A percentile compares a stretch with the other conserved stretches of the same genome.
These are phyloP conservation scores for Epirrhoe alternata DNA, from an alignment of 2,888 invertebrate genomes.

Conservation along the genomic window DNA sequence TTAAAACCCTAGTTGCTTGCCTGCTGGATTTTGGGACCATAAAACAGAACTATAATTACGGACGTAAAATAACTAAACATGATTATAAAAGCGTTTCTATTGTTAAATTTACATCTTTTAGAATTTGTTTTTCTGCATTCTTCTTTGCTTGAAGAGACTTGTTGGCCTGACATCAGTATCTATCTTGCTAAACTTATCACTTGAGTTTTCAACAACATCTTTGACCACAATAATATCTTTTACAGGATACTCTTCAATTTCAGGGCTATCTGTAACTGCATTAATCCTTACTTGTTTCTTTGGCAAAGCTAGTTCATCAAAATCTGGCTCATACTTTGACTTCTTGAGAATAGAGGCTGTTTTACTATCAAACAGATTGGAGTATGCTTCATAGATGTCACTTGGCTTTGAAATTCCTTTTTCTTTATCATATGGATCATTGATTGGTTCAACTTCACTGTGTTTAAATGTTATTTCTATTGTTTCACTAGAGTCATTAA, in stretches of 20 bases:
- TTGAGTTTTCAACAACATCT: constrained; percentile 67
- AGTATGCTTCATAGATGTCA: constrained; percentile 71
- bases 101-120: constrained; percentile 26
- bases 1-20: no score
- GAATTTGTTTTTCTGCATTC: constrained; percentile 61
- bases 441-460: constrained; percentile 56
- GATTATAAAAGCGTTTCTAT: neutral
- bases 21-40: no score
- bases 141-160: constrained; percentile 74
- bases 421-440: constrained; percentile 55
- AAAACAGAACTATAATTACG: neutral
- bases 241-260: constrained; percentile 29
- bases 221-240: constrained; percentile 62
- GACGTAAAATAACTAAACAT: neutral
- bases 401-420: constrained; percentile 73
- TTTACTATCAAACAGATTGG: constrained; percentile 57
- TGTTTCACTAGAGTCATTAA: constrained; percentile 62
- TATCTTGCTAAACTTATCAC: constrained; percentile 45
- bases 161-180: constrained; percentile 60
- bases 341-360: constrained; percentile 74
- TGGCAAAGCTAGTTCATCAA: constrained; percentile 29
- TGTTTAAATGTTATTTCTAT: constrained; percentile 71
- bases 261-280: constrained; percentile 6
- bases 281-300: constrained; percentile 19
- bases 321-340: constrained; percentile 56